These are phyloP conservation scores for Hypomesus transpacificus DNA, from an alignment of 2,113 vertebrate species.

Conservation along the genomic window DNA sequence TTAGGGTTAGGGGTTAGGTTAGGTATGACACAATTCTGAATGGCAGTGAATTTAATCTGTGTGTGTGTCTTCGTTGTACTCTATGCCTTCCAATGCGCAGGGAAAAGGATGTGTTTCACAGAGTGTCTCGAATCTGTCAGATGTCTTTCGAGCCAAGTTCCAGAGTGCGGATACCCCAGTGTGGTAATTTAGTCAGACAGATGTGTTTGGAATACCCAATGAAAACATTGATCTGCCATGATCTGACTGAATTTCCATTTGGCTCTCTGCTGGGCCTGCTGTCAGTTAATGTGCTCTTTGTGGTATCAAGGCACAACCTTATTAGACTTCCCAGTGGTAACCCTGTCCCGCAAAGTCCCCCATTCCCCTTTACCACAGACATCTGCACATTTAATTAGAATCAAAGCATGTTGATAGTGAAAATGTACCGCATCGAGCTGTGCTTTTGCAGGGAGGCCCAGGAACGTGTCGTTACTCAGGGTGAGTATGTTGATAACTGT, in stretches of 20 bases:
- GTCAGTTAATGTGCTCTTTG: constrained; percentile 47
- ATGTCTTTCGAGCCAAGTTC: too few relatives aligned
- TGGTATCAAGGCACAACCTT: constrained; percentile 40
- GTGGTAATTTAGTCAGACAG: constrained; percentile 44
- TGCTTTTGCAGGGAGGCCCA: constrained; percentile 20
- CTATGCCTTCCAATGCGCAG: background rate
- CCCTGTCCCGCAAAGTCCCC: constrained; percentile 10
- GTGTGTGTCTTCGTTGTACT: constrained; percentile 15
- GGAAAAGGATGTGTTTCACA: background rate
- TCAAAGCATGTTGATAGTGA: constrained; percentile 14
- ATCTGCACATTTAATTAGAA: constrained; percentile 28
- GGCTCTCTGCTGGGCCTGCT: constrained; percentile 31
- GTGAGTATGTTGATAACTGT: too few relatives aligned
- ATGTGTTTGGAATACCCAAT: constrained; percentile 45
- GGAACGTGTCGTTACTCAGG: background rate
- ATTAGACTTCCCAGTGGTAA: constrained; percentile 45
- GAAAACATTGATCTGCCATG: constrained; percentile 37
- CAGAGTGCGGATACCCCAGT: constrained; percentile 5
- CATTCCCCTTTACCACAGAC: constrained; percentile 28
- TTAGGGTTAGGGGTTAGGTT: too few relatives aligned
- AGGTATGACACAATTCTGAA: too few relatives aligned
- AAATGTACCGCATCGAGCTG: constrained; percentile 6
- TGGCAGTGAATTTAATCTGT: background rate
- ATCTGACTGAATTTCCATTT: constrained; percentile 48
- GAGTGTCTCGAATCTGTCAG: background rate